These are phyloP conservation scores for Theonella swinhoei DNA, from an alignment of 37 sponge, comb jelly and placozoan genomes.

Conservation along the genomic window DNA sequence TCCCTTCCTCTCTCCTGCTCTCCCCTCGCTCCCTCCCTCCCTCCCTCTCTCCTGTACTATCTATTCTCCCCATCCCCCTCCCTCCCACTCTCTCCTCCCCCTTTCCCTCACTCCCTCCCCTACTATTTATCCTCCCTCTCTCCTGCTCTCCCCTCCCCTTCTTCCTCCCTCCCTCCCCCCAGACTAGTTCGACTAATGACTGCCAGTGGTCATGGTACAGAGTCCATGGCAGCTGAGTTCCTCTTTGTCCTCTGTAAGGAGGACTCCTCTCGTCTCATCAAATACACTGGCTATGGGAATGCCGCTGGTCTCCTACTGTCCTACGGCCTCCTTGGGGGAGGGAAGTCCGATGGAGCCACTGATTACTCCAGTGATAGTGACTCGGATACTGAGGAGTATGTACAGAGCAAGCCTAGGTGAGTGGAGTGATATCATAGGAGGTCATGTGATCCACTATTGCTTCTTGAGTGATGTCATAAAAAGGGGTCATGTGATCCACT, in stretches of 20 bases:
- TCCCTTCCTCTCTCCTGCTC: no score
- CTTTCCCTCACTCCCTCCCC: slow-evolving; percentile 26
- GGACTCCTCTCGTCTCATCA: slow-evolving; percentile 65
- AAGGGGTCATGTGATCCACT: neutral
- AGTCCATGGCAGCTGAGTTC: slow-evolving; percentile 74
- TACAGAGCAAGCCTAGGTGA: slow-evolving; percentile 6
- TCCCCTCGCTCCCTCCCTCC: no score
- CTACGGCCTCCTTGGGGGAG: slow-evolving; percentile 78
- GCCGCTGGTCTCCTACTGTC: slow-evolving; percentile 89
- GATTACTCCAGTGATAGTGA: slow-evolving; percentile 45
- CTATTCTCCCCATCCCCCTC: neutral
- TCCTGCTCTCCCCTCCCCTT: slow-evolving; percentile 1
- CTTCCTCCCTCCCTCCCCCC: neutral
- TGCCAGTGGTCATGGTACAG: slow-evolving; percentile 21
- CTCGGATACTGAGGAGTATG: slow-evolving; percentile 39
- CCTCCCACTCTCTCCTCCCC: neutral
- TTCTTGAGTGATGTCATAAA: neutral
- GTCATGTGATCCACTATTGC: neutral
- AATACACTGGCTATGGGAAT: slow-evolving; percentile 92
- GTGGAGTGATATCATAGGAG: no score
- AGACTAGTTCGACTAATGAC: slow-evolving; percentile 69
- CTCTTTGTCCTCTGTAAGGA: slow-evolving; percentile 89
- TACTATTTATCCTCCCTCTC: neutral
- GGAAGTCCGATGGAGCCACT: slow-evolving; percentile 5
- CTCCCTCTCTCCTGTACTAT: no score